Conservation (phyloP, 2,888 invertebrate species). For the Mycalesis mineus region DNA sequence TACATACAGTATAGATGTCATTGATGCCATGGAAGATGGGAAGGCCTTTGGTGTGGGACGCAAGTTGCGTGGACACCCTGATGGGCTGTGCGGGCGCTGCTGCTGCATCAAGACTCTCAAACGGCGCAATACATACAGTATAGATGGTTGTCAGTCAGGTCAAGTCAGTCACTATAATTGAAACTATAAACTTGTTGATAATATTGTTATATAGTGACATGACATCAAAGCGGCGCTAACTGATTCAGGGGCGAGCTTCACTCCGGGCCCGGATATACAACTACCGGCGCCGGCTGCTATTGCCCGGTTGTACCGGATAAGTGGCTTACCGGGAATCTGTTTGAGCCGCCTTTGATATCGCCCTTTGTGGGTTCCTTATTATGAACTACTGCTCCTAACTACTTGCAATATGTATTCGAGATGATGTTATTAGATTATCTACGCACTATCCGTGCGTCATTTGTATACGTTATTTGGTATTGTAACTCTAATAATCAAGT, state of each 20-base stretch:
- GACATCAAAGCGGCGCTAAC: conserved; percentile 11
- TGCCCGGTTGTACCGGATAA: conserved; percentile 26
- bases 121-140: too few relatives aligned
- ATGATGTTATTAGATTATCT: neutral
- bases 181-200: neutral
- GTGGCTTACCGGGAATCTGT: conserved; percentile 25
- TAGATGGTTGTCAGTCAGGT: too few relatives aligned
- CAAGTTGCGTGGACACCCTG: too few relatives aligned
- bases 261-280: conserved; percentile 27
- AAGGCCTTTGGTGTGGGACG: too few relatives aligned
- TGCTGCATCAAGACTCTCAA: too few relatives aligned
- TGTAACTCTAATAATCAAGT: neutral
- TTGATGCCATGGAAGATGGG: too few relatives aligned
- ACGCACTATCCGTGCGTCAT: neutral
- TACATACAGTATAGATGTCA: too few relatives aligned
- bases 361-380: conserved; percentile 4
- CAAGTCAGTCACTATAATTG: neutral
- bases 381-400: neutral
- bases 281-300: conserved; percentile 22
- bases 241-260: conserved; percentile 17
- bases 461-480: neutral
- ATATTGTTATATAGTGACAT: conserved; percentile 6
- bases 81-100: too few relatives aligned
- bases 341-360: conserved; percentile 15
- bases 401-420: neutral